phyloP scores from a whole-genome alignment of 2,797 vertebrate species.

The Morelia viridis region DNA sequence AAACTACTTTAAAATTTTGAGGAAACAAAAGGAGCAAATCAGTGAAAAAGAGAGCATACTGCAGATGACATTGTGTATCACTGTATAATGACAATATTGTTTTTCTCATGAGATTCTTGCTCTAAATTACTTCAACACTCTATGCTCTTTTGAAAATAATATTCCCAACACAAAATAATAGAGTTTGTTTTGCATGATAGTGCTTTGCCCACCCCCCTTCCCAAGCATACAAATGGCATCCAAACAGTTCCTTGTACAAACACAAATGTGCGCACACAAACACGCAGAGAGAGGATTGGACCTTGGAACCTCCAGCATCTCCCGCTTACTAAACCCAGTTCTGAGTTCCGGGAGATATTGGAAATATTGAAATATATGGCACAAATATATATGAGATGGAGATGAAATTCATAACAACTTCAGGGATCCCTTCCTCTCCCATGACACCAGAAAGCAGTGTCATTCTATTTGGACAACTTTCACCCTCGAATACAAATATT shows the following conservation, averaged over 20 bases:
- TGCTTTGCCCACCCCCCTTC: neutral
- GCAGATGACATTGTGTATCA: neutral
- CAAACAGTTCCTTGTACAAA: neutral
- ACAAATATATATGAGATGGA: neutral
- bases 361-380: neutral
- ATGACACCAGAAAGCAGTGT: neutral
- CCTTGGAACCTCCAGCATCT: neutral
- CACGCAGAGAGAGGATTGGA: neutral
- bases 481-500: constrained; percentile 12
- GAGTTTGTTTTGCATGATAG: neutral
- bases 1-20: neutral
- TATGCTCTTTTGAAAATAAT: constrained; percentile 21
- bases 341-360: neutral
- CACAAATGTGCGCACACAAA: neutral
- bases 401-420: neutral
- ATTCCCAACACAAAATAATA: constrained; percentile 17
- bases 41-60: neutral
- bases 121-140: neutral
- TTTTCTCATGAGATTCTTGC: neutral
- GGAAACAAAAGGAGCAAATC: neutral
- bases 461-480: neutral
- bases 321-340: neutral
- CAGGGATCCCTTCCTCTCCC: too few relatives aligned
- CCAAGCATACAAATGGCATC: constrained; percentile 23
- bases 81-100: constrained; percentile 1